Conservation (phyloP, 2,113 vertebrate species). For the Dromaius novaehollandiae region DNA sequence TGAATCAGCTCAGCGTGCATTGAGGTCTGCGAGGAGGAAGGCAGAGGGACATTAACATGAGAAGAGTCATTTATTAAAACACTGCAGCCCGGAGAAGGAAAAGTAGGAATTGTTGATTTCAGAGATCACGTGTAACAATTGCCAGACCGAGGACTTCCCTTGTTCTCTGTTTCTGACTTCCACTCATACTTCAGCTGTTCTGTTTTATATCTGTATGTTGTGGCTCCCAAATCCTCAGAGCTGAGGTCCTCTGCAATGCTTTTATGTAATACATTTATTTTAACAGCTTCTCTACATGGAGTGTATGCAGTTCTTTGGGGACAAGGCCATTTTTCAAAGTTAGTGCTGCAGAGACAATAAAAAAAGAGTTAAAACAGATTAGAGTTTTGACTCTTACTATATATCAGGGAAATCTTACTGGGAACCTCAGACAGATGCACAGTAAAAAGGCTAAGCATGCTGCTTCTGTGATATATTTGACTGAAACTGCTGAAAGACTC, state of each 20-base stretch:
- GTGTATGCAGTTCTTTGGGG: constrained; percentile 54
- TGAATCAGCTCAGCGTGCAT: background rate
- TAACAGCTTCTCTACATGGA: constrained; percentile 49
- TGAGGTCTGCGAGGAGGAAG: constrained; percentile 2
- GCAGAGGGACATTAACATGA: constrained; percentile 18
- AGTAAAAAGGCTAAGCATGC: constrained; percentile 68
- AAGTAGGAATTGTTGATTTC: background rate
- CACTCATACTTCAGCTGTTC: background rate
- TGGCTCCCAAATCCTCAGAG: constrained; percentile 35
- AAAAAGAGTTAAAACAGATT: constrained; percentile 68
- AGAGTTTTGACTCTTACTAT: constrained; percentile 65
- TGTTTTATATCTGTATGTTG: constrained; percentile 39
- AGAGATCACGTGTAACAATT: background rate
- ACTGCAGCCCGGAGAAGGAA: background rate
- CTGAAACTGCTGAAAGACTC: constrained; percentile 73
- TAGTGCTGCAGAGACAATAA: constrained; percentile 66
- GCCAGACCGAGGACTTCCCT: background rate
- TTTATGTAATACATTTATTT: constrained; percentile 59
- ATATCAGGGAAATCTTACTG: constrained; percentile 64
- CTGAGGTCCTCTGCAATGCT: constrained; percentile 10
- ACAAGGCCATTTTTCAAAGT: constrained; percentile 67
- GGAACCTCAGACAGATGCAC: constrained; percentile 71
- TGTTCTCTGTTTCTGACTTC: constrained; percentile 18
- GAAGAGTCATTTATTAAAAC: background rate
- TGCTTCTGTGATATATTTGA: constrained; percentile 71